A percentile compares a stretch with the other conserved stretches of the same genome.
Evolutionary conservation across 2,113 vertebrate genomes (phyloP).

Genomic region (Stigmatopora nigra): DNA sequence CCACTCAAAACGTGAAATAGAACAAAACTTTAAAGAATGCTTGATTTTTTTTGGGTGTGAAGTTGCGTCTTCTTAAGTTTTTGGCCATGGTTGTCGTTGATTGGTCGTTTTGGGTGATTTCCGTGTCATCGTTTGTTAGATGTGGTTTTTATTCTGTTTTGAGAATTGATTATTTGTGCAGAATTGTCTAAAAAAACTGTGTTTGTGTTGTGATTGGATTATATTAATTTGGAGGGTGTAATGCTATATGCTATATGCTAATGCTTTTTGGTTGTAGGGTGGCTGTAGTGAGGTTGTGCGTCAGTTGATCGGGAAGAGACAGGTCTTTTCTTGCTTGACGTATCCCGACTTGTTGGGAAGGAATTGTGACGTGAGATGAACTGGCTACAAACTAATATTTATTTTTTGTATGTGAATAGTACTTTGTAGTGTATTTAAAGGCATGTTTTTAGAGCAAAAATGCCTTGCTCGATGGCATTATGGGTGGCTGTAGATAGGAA

Average conservation of each 20-base stretch:
- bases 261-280: background rate
- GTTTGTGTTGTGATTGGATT: background rate
- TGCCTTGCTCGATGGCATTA: too few species aligned
- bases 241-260: too few species aligned
- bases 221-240: too few species aligned
- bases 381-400: slow-evolving; percentile 27
- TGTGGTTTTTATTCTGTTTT: background rate
- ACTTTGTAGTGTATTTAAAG: too few species aligned
- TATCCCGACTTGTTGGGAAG: slow-evolving; percentile 66
- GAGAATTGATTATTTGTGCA: background rate
- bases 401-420: background rate
- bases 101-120: background rate
- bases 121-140: background rate
- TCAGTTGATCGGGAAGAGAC: slow-evolving; percentile 41
- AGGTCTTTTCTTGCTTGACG: slow-evolving; percentile 69
- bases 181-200: background rate
- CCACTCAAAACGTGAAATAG: background rate
- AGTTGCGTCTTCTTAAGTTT: background rate
- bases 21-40: slow-evolving; percentile 2
- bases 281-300: background rate
- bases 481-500: too few species aligned
- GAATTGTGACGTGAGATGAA: slow-evolving; percentile 32
- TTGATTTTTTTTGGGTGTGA: background rate
- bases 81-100: background rate
- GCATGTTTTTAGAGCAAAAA: too few species aligned